These are phyloP conservation scores for Cacatua alba DNA, from an alignment of 2,113 vertebrate species.

Conservation along the genomic window DNA sequence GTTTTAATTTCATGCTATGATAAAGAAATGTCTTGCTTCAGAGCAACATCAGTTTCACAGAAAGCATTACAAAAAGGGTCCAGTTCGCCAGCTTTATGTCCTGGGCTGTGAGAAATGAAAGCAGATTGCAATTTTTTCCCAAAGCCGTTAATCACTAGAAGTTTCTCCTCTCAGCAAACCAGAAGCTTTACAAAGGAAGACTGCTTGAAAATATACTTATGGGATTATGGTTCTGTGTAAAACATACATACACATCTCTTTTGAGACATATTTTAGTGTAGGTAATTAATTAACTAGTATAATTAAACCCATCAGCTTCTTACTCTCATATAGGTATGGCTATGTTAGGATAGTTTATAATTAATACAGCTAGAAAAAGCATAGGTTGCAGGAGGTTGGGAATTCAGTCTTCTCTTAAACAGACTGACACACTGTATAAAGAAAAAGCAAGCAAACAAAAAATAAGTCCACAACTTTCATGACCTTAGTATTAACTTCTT, in stretches of 20 bases:
- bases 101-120: background rate
- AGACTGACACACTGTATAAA: background rate
- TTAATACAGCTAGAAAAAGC: background rate
- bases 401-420: background rate
- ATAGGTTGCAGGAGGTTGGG: background rate
- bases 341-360: background rate
- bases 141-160: background rate
- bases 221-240: background rate
- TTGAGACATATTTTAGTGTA: background rate
- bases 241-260: background rate
- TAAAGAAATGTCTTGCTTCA: background rate
- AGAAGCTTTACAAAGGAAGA: background rate
- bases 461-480: background rate
- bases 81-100: background rate
- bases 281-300: background rate
- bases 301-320: background rate
- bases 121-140: background rate
- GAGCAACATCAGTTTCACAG: background rate
- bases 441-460: background rate
- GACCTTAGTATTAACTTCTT: background rate
- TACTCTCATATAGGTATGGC: constrained; percentile 1
- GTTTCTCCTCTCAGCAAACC: background rate
- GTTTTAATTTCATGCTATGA: background rate
- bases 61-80: background rate
- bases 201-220: background rate